Base-by-base conservation (phyloP, 2,113 vertebrate species). In the Bufo gargarizans region DNA sequence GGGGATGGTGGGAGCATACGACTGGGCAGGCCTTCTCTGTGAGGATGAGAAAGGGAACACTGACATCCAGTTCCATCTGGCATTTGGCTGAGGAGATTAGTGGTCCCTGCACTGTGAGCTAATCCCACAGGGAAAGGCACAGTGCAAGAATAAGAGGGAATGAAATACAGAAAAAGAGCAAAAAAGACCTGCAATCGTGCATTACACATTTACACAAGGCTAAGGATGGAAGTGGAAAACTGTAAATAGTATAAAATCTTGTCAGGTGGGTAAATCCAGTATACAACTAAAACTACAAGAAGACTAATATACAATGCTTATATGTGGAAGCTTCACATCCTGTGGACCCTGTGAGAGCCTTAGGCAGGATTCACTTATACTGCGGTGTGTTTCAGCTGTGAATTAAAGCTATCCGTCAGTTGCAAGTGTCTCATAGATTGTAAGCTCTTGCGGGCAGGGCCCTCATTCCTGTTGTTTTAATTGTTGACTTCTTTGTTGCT, bases 41-140 rank as follows among this genome's bases (percentile, higher is more conserved):
- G 20, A 45, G 33, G 55, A 58, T 45, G 33, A 81, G 22, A 81
- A 81, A 19, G 17, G 56, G 43, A 81, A 81, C 78, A 61, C 55
- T 43, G 58, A 81, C 50, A 81, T 47, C 45, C 53, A 43, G 53
- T 8, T 81, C 78, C 78, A 81, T 81, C 55, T 81, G 78, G 45
- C 47, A 76, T 76, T 74, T 20, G 72, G 78, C 17, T 45, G 58
- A 45, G 22, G 50, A 79, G 78, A 81, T 81, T 81, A 81, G 56
- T 59, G 56, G 78, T 59, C 17, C 56, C 56, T 61, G 56, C 43
- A 45, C n/a, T 81, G 78, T 61, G 14, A 58, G 33, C 22, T 61
- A 81, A 81, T 81, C 78, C 55, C 6, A 45, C 9, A 45, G 33
- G 33, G 78, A 61, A 61, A 81, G 16, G 56, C 81, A 67, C 19